phyloP scores from a whole-genome alignment of 2,113 vertebrate species.

The Tympanuchus pallidicinctus region DNA sequence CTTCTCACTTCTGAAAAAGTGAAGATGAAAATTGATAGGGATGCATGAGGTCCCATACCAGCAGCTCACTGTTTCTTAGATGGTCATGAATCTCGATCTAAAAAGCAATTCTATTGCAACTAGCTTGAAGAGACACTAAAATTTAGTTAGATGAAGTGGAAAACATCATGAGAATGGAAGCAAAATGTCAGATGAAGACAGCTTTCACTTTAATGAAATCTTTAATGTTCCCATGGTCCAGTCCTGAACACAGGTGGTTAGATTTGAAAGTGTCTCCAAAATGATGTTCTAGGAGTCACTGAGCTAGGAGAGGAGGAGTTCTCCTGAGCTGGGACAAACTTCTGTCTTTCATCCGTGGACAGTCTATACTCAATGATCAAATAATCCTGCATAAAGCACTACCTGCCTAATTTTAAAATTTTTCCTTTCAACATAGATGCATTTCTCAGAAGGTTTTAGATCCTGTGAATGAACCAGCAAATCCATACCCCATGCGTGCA shows the following conservation, averaged over 20 bases:
- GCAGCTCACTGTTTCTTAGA: neutral
- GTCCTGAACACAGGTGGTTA: neutral
- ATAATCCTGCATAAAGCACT: neutral
- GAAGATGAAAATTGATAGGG: slow-evolving; percentile 4
- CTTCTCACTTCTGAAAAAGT: neutral
- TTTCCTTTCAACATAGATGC: neutral
- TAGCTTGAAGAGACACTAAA: neutral
- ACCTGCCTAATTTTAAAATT: slow-evolving; percentile 8
- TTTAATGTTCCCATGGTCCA: slow-evolving; percentile 23
- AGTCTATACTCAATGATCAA: neutral
- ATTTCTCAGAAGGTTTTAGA: neutral
- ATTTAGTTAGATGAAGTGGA: slow-evolving; percentile 20
- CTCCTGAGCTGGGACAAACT: neutral
- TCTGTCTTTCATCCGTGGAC: neutral
- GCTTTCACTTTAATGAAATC: neutral
- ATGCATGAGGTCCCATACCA: neutral
- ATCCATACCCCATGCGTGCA: neutral
- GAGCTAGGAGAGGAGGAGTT: neutral
- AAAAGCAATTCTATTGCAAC: slow-evolving; percentile 30
- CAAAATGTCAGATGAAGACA: neutral
- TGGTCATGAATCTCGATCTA: neutral
- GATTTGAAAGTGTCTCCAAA: slow-evolving; percentile 21
- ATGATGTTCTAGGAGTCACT: slow-evolving; percentile 7
- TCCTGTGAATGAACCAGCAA: neutral
- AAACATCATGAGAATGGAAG: slow-evolving; percentile 5